phyloP scores from a whole-genome alignment of 2,113 vertebrate species.

The Engraulis encrasicolus region DNA sequence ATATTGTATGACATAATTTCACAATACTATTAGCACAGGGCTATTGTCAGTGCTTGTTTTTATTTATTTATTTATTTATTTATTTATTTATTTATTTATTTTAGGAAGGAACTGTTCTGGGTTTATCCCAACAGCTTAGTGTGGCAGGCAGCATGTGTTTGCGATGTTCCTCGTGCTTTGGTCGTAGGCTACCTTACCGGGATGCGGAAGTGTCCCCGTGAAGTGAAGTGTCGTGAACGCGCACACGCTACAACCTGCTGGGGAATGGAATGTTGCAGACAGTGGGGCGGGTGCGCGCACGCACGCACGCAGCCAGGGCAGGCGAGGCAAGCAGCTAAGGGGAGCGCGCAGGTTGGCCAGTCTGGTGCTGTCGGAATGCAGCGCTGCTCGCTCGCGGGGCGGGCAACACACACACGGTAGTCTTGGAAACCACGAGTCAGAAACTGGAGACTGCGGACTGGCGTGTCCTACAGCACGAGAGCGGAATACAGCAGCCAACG shows the following conservation, averaged over 20 bases:
- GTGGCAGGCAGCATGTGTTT: constrained; percentile 20
- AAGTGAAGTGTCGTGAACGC: background rate
- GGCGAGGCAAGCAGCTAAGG: too few relatives aligned
- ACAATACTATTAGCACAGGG: too few relatives aligned
- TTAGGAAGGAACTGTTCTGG: too few relatives aligned
- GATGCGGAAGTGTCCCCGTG: too few relatives aligned
- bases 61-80: too few relatives aligned
- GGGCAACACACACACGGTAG: background rate
- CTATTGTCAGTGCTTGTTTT: too few relatives aligned
- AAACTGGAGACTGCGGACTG: constrained; percentile 17
- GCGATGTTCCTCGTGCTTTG: background rate
- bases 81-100: too few relatives aligned
- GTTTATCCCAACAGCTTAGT: too few relatives aligned
- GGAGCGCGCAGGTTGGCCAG: constrained; percentile 8
- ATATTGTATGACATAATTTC: too few relatives aligned
- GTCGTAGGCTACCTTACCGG: too few relatives aligned
- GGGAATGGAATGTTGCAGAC: constrained; percentile 2
- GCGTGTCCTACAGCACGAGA: constrained; percentile 21
- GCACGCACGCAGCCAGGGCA: too few relatives aligned
- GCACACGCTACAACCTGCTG: background rate
- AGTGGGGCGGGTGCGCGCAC: background rate
- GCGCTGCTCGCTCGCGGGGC: too few relatives aligned
- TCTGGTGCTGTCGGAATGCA: background rate
- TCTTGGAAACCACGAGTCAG: background rate
- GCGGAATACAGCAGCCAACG: background rate